phyloP scores from a whole-genome alignment of 1,140 invertebrate species.

The Geopemphigus sp. region DNA sequence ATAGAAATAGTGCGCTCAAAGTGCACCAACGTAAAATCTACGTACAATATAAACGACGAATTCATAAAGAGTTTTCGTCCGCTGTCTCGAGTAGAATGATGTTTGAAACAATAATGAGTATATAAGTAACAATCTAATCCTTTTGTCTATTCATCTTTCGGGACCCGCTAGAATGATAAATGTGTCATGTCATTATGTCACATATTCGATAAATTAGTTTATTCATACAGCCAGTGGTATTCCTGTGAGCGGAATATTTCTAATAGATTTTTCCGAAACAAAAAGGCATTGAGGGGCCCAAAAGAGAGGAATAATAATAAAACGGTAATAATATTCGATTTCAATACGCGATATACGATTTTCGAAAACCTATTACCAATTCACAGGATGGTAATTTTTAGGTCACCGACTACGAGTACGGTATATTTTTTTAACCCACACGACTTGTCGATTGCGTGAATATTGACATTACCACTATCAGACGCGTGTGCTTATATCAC shows the following conservation, averaged over 20 bases:
- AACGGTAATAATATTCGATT: neutral
- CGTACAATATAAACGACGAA: constrained; percentile 17
- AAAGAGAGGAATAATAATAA: constrained; percentile 18
- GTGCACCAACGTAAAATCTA: no score
- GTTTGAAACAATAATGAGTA: constrained; percentile 25
- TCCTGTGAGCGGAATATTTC: neutral
- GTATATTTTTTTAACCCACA: neutral
- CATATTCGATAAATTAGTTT: constrained; percentile 32
- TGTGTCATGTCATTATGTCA: constrained; percentile 33
- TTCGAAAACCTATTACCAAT: constrained; percentile 13
- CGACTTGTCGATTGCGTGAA: neutral
- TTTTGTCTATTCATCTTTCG: constrained; percentile 37
- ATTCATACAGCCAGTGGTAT: neutral
- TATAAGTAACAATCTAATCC: constrained; percentile 32
- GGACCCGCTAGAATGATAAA: constrained; percentile 8
- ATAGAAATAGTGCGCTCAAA: no score
- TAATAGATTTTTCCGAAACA: neutral
- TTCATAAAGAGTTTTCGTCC: constrained; percentile 13
- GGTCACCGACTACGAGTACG: constrained; percentile 29
- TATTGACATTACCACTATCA: neutral
- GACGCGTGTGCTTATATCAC: neutral
- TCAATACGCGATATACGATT: constrained; percentile 4
- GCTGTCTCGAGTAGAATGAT: neutral
- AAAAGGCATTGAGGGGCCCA: neutral
- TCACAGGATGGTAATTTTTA: constrained; percentile 39